phyloP scores from a whole-genome alignment of 37 sponge, comb jelly and placozoan genomes.

The Cliona cf. orientalis region DNA sequence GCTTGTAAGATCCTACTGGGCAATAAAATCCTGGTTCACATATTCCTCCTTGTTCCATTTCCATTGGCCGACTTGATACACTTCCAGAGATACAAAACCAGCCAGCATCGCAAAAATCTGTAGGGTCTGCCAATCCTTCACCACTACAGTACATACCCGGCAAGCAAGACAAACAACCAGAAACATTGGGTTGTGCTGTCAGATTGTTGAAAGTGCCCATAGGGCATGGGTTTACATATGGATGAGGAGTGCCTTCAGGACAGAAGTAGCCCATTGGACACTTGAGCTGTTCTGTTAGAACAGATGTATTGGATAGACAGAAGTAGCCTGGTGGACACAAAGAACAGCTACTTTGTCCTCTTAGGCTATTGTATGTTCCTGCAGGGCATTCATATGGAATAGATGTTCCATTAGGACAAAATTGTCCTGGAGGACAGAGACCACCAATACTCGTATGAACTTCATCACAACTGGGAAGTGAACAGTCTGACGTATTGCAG shows the following conservation, averaged over 20 bases:
- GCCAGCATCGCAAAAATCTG: not conserved
- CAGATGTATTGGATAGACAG: not conserved
- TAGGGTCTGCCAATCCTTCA: not conserved
- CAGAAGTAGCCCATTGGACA: not conserved
- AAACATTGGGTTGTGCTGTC: not conserved
- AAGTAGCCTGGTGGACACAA: not conserved
- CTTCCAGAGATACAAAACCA: not conserved
- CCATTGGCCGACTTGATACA: not conserved
- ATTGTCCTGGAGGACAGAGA: constrained; percentile 10
- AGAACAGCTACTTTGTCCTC: not conserved
- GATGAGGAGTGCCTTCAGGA: not conserved
- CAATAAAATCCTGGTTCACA: not conserved
- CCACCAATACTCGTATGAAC: not conserved
- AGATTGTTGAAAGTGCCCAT: not conserved
- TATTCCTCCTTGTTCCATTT: not conserved
- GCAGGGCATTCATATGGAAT: not conserved
- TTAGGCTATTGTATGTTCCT: not conserved
- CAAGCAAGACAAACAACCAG: not conserved
- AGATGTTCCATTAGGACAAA: not conserved
- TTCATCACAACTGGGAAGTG: not conserved
- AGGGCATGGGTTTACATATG: not conserved
- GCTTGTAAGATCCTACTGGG: not conserved
- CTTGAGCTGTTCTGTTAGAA: not conserved
- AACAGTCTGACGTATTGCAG: not conserved
- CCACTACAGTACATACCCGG: not conserved